A percentile compares a stretch with the other conserved stretches of the same genome.
Conservation (phyloP, 2,797 vertebrate genomes). For the Periparus ater region DNA sequence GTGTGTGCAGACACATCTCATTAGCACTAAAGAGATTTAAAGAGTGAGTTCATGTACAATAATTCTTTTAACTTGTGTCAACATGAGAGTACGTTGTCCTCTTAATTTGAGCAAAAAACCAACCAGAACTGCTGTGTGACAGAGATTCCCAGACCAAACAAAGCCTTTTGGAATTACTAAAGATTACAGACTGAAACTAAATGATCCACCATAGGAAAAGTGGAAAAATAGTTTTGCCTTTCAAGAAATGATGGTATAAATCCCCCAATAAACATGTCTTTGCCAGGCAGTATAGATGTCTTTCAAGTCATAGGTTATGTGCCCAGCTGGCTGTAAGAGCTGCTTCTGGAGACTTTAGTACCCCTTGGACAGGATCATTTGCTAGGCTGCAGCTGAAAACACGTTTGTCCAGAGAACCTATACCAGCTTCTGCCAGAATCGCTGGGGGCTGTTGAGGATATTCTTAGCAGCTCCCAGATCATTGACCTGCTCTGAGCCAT, state of each 20-base stretch:
- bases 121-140: neutral
- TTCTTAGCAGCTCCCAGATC: neutral
- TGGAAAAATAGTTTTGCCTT: neutral
- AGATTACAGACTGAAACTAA: neutral
- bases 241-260: neutral
- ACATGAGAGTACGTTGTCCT: neutral
- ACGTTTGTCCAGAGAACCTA: neutral
- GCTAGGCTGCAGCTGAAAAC: neutral
- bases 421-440: neutral
- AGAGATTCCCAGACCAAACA: neutral
- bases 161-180: neutral
- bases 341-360: neutral
- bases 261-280: neutral
- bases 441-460: neutral
- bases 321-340: neutral
- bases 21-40: neutral
- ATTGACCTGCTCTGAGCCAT: neutral
- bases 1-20: neutral
- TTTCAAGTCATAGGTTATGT: neutral
- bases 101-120: neutral
- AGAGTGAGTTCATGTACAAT: neutral
- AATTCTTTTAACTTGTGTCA: neutral
- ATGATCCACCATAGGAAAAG: neutral
- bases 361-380: neutral
- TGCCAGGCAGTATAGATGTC: neutral